These are phyloP conservation scores for Galeruca laticollis DNA, from an alignment of 2,888 invertebrate species.

Conservation along the genomic window DNA sequence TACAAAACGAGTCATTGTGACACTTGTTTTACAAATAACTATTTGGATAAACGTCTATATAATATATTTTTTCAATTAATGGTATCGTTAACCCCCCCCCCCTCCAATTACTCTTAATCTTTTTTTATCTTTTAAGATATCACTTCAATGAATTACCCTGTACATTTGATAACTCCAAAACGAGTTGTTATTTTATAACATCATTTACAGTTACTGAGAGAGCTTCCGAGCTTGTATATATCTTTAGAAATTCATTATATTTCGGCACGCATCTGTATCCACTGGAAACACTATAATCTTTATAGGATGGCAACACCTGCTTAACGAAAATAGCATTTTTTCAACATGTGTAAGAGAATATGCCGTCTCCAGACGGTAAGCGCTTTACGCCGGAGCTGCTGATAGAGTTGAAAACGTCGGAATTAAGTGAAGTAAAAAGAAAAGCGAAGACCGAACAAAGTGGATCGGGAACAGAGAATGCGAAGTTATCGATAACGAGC, in stretches of 20 bases:
- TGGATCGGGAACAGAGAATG: slow-evolving; percentile 20
- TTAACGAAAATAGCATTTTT: slow-evolving; percentile 15
- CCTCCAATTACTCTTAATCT: too few relatives aligned
- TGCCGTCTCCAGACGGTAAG: background rate
- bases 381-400: slow-evolving; percentile 13
- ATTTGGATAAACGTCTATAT: too few relatives aligned
- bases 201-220: background rate
- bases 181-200: background rate
- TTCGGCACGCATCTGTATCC: slow-evolving; percentile 2
- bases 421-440: slow-evolving; percentile 16
- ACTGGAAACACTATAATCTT: slow-evolving; percentile 7
- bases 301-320: slow-evolving; percentile 9
- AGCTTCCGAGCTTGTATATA: background rate
- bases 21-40: too few relatives aligned
- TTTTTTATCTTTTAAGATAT: too few relatives aligned
- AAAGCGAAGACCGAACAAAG: slow-evolving; percentile 12
- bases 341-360: slow-evolving; percentile 6
- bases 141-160: too few relatives aligned
- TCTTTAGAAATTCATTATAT: slow-evolving; percentile 3
- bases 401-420: slow-evolving; percentile 24
- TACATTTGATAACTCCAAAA: too few relatives aligned
- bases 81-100: too few relatives aligned
- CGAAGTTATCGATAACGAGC: slow-evolving; percentile 57
- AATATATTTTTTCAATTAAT: too few relatives aligned
- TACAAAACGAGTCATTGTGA: too few relatives aligned